Conservation (phyloP, 1,140 invertebrate species). For the Drosophila sechellia region DNA sequence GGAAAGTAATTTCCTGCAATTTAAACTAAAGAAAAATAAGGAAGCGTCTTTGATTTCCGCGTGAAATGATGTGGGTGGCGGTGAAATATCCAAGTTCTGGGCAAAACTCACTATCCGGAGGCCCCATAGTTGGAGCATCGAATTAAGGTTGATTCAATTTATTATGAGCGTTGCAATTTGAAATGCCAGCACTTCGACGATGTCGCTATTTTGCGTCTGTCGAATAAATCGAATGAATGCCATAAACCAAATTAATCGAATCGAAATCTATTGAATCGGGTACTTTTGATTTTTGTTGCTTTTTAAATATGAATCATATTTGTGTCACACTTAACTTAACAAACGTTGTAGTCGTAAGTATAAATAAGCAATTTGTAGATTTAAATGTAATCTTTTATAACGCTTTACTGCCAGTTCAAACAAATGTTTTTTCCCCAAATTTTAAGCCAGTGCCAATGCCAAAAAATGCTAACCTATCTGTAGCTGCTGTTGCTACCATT, state of each 20-base stretch:
- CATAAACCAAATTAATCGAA: slow-evolving; percentile 20
- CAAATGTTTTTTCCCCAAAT: no score
- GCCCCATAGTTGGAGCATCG: neutral
- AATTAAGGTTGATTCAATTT: slow-evolving; percentile 77
- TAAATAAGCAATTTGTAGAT: neutral
- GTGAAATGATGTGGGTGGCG: slow-evolving; percentile 65
- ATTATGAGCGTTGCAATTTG: slow-evolving; percentile 51
- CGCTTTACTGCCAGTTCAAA: no score
- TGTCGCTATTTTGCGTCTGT: neutral
- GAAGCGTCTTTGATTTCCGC: slow-evolving; percentile 83
- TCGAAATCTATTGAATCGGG: neutral
- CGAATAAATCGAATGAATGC: slow-evolving; percentile 14
- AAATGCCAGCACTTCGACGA: slow-evolving; percentile 8
- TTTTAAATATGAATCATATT: no score
- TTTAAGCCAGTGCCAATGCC: slow-evolving; percentile 14
- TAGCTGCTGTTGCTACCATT: slow-evolving; percentile 16
- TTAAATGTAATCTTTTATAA: no score
- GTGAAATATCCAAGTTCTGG: no score
- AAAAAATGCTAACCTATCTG: slow-evolving; percentile 12
- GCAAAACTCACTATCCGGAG: neutral
- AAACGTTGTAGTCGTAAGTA: neutral
- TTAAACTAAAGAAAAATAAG: slow-evolving; percentile 83
- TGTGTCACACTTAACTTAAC: no score
- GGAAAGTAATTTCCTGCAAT: slow-evolving; percentile 83
- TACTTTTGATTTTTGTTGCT: neutral